Evolutionary conservation across 2,888 invertebrate species (phyloP).

Genomic region (Diarsia brunnea): DNA sequence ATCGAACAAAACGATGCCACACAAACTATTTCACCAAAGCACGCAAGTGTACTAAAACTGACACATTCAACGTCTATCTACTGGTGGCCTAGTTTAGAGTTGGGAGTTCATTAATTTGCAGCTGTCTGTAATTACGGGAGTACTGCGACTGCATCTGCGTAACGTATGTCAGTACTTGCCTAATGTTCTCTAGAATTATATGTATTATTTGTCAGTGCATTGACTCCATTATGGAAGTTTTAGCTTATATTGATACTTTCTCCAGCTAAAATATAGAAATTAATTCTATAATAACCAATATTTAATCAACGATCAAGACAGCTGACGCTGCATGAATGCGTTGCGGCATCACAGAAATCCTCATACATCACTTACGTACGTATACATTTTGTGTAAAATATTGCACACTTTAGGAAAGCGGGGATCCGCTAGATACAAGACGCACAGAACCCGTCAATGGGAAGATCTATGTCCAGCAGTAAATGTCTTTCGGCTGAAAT

Average conservation of each 20-base stretch:
- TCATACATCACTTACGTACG: neutral
- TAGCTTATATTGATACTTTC: neutral
- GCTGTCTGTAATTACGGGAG: slow-evolving; percentile 44
- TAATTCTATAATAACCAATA: neutral
- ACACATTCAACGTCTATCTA: neutral
- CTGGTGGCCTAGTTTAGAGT: slow-evolving; percentile 38
- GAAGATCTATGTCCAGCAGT: too few relatives aligned
- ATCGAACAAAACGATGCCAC: neutral
- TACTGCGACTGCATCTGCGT: neutral
- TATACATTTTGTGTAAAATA: neutral
- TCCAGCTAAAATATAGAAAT: neutral
- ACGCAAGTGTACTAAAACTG: slow-evolving; percentile 8
- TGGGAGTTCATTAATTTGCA: slow-evolving; percentile 47
- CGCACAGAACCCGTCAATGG: too few relatives aligned
- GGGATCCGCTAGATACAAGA: too few relatives aligned
- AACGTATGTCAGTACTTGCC: neutral
- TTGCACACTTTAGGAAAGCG: neutral
- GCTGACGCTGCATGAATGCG: neutral
- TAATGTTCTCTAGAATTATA: neutral
- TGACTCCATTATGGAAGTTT: neutral
- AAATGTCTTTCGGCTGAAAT: too few relatives aligned
- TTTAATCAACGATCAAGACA: neutral
- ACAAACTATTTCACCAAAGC: neutral
- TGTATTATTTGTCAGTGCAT: neutral
- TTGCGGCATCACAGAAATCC: neutral